Base-by-base conservation (phyloP, 1,140 invertebrate genomes). In the Platorchestia sp. region DNA sequence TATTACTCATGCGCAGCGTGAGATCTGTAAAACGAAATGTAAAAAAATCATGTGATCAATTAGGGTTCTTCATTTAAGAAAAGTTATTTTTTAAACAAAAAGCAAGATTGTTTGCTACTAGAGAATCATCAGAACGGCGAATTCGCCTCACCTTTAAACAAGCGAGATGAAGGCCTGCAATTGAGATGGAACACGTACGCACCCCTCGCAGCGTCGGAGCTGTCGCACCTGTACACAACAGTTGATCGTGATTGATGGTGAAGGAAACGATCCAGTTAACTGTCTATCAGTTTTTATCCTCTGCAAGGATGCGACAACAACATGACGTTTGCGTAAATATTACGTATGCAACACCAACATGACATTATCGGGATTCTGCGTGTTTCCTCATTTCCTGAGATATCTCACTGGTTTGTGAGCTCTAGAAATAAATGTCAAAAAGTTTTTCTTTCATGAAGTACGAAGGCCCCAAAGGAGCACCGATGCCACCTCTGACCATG, bases 381-480 rank as follows among this genome's bases (percentile, higher is more conserved):
- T 90, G 19, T 90, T 90, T 3, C 7, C 41, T 90, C 87, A 90
- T 90, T 90, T 90, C 87, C 87, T 90, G 87, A 22, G 87, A 90
- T 41, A 90, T 41, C 19, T 90, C 41, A 10, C 27, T 27, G 3
- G 59, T 3, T 75, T 75, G 10, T 19, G 14, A 3, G 14, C 59
- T 27, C 36, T 75, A 22, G 59, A 75, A 75, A 75, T 75, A 36
- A 75, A 75, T 75, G 3, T 36, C 1, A 75, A 36, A 1, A 75
- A 10, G 27, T 36, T 75, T 75, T 75, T 75, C 59, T 19, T 36
- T 75, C 59, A 27, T 75, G 36, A 75, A 75, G 59, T 22, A 19
- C 1, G 1, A 27, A 75, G 59, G 1, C 10, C 14, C 36, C 59
- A 75, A 75, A 75, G 59, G 59, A 75, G 10, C 3, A 75, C 59